A percentile compares a stretch with the other conserved stretches of the same genome.
Conservation (phyloP, 2,113 vertebrate species). For the Rhizomys pruinosus region DNA sequence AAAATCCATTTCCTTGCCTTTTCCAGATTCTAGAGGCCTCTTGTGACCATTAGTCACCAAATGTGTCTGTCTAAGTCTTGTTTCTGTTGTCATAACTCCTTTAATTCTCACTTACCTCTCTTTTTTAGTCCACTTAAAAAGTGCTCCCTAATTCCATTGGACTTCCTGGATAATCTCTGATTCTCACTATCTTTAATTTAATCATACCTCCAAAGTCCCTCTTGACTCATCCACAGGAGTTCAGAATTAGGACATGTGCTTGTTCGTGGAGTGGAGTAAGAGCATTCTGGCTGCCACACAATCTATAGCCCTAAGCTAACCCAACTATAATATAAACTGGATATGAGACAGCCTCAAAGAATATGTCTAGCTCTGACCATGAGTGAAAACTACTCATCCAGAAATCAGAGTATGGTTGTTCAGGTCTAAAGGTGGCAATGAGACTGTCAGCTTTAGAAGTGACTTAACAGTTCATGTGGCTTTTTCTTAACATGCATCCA, state of each 20-base stretch:
- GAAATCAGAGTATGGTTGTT: not conserved
- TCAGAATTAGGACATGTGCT: not conserved
- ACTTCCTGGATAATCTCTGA: fast-evolving
- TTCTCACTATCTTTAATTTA: not conserved
- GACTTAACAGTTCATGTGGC: not conserved
- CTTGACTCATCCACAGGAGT: not conserved
- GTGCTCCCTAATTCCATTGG: not conserved
- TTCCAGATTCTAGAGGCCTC: no score
- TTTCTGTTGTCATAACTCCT: not conserved
- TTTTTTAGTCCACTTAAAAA: not conserved
- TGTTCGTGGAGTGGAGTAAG: not conserved
- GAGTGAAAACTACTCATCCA: not conserved
- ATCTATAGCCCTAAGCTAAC: not conserved
- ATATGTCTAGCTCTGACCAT: not conserved
- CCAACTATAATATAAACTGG: not conserved
- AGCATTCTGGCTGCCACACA: not conserved
- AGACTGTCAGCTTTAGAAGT: not conserved
- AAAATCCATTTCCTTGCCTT: not conserved
- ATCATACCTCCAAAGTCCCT: not conserved
- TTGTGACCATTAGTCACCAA: not conserved
- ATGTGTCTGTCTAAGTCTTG: no score
- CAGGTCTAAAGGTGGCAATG: not conserved
- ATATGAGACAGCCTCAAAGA: not conserved
- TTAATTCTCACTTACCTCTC: no score
- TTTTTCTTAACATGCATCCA: not conserved